Evolutionary conservation across 2,113 vertebrate species (phyloP).

Genomic region (Pelusios castaneus): DNA sequence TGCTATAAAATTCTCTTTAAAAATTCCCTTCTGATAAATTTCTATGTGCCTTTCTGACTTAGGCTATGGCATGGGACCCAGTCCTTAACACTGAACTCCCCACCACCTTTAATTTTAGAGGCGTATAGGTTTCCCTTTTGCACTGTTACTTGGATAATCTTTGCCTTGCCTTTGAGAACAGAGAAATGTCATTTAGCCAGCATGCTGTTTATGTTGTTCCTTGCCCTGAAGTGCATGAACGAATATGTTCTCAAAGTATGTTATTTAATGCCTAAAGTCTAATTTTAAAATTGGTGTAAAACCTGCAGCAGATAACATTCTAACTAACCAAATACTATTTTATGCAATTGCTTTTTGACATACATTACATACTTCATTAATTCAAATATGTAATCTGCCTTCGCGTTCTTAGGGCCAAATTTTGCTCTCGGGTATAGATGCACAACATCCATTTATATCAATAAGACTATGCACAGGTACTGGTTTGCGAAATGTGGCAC

Average conservation of each 20-base stretch:
- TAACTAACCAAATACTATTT: neutral
- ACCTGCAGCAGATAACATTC: constrained; percentile 35
- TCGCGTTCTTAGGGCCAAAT: constrained; percentile 42
- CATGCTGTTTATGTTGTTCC: constrained; percentile 27
- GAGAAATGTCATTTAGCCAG: neutral
- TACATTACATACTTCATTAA: constrained; percentile 18
- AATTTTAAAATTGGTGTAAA: constrained; percentile 24
- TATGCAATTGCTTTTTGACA: neutral
- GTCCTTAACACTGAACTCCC: neutral
- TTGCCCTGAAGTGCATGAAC: constrained; percentile 14
- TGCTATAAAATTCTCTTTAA: neutral
- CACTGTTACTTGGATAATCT: neutral
- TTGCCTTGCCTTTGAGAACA: constrained; percentile 43
- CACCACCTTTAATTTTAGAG: neutral
- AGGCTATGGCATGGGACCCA: neutral
- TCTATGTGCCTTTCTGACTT: neutral
- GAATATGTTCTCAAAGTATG: constrained; percentile 34
- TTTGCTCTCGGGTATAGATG: constrained; percentile 1
- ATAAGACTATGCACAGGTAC: neutral
- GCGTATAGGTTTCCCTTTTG: constrained; percentile 7
- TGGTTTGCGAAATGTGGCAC: neutral
- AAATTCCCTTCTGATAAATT: neutral
- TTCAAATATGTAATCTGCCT: constrained; percentile 41
- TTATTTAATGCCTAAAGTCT: constrained; percentile 28
- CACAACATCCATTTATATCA: neutral